These are phyloP conservation scores for Jordanella pulchra DNA, from an alignment of 2,797 vertebrate species.

Conservation along the genomic window DNA sequence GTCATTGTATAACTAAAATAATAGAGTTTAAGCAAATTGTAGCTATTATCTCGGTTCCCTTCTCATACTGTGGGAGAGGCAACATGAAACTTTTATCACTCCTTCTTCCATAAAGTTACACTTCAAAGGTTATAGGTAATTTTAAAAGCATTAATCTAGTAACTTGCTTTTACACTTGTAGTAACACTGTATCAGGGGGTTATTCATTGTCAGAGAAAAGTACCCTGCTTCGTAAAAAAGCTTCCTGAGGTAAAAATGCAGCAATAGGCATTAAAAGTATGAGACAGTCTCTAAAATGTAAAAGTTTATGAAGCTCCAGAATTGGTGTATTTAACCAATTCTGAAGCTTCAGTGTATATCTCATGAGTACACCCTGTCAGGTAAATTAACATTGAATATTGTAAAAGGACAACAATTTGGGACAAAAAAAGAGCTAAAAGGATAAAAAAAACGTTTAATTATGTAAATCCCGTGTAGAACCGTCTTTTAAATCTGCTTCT, in stretches of 20 bases:
- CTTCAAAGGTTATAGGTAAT: background rate
- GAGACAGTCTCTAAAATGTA: background rate
- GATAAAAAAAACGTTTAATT: too few relatives aligned
- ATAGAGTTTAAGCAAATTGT: background rate
- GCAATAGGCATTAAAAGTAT: background rate
- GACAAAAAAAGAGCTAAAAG: too few relatives aligned
- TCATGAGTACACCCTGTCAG: too few relatives aligned
- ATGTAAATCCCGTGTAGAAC: too few relatives aligned
- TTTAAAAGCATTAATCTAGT: slow-evolving; percentile 1
- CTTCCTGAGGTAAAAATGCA: background rate
- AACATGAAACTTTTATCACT: background rate
- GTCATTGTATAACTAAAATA: background rate
- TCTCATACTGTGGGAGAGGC: background rate
- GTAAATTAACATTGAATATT: too few relatives aligned
- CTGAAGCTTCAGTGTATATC: too few relatives aligned
- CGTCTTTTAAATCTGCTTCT: too few relatives aligned
- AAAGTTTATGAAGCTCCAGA: background rate
- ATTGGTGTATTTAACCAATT: background rate
- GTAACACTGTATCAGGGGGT: background rate
- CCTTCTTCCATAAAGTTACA: background rate
- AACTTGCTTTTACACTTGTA: background rate
- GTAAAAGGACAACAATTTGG: too few relatives aligned
- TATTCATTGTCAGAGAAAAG: background rate
- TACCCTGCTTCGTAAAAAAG: background rate
- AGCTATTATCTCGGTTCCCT: background rate